Evolutionary conservation across 2,113 vertebrate genomes (phyloP), one percentile per base, ranked within the genome.

Genomic region (Equus quagga): DNA sequence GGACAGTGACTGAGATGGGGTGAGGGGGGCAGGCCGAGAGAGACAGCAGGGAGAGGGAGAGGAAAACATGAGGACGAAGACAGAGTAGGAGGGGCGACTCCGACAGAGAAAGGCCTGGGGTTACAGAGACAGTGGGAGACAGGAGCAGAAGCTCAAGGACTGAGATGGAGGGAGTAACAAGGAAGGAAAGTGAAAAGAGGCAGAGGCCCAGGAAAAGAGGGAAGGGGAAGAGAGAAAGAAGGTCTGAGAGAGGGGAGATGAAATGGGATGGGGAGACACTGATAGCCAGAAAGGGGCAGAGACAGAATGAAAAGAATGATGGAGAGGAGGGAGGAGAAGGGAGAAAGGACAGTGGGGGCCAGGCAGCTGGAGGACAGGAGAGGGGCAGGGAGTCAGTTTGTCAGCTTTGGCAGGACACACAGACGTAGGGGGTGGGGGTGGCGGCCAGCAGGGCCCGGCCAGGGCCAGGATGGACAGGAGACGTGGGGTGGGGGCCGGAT

Each of bases 401-500:
- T 54, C 8, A 23, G 65, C 86, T 78, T 24, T 87, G 96, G 88
- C 78, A 72, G 49, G 87, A 84, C 2, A 0, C 76, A 67, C 28
- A 73, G 80, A 62, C 10, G 1, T 8, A 18, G 33, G 31, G 70
- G 89, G 93, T 26, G 31, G 60, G 67, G 46, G 80, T 19, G 36
- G 75, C 8, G 3, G 94, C 81, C 91, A 41, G 44, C 67, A 36
- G 31, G 49, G 60, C 31, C 33, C 1, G 6, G 70, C 58, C 73
- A 28, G 76, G 91, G 49, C 70, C 80, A 69, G 87, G 70, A 85
- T 89, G 91, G 79, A 69, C 81, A 9, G 89, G 88, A 96, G 98
- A 96, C 95, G 78, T 0, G 28, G 81, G 96, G 96, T 67, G 83
- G 89, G 91, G 94, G 76, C 96, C 56, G 92, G 94, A 97, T 90